Evolutionary conservation across 2,888 invertebrate species (phyloP), one percentile per base, ranked within the genome.

Genomic region (Onthophagus sagittarius): DNA sequence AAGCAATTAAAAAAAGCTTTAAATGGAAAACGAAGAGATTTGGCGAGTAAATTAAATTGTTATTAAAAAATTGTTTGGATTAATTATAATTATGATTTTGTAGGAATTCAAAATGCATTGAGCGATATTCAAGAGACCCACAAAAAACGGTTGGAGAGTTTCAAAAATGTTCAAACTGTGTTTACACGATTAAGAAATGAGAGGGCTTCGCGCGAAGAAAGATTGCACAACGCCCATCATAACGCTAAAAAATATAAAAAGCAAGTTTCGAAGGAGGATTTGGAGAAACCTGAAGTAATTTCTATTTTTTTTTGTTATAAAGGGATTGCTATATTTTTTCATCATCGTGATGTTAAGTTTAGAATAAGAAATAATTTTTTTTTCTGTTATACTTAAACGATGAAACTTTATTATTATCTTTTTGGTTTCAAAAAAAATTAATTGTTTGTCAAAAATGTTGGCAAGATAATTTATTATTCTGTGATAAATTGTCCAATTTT

Each of bases 1-100:
- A 80, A 81, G 71, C 75, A 76, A 63, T 76, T 79, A 31, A 81
- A 81, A 72, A 79, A 78, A 72, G 76, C 79, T 72, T 75, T 82
- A 2, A 77, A 72, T 15, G 76, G 78, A 15, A 83, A 79, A 70
- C 77, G 81, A 72, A 75, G 78, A 65, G 78, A 67, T 64, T 62
- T 75, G 13, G 75, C 1, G n/a, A 32, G 9, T 32, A 15, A 13
- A 4, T 31, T 0, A 4, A 14, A 53, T 73, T 72, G 33, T 69
- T 72, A 23, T 4, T 9, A 9, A 4, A 53, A 1, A 53, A 53
- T 53, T 9, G 6, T 9, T 53, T 53, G 2, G 0, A 53, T 53
- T 7, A 53, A 53, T 53, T 53, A 53, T 53, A 53, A 53, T 53
- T 4, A n/a, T 53, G 1, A 4, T 9, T 53, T 53, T 53, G 7